phyloP scores from a whole-genome alignment of 2,797 vertebrate genomes.

The Remorina albescens region DNA sequence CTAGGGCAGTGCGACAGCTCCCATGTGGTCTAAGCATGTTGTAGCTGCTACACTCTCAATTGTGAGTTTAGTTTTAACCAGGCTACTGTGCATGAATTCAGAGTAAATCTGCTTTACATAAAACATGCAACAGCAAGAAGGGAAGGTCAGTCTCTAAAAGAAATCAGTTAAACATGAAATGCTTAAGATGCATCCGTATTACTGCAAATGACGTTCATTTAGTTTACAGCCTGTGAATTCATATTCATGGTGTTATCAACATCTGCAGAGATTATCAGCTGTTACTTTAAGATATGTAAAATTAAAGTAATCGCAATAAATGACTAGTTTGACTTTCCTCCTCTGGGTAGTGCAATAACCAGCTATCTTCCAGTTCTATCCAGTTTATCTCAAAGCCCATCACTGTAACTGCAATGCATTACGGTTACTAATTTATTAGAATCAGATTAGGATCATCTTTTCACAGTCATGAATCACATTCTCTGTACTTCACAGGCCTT shows the following conservation, averaged over 20 bases:
- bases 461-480: not conserved
- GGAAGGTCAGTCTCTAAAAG: constrained; percentile 22
- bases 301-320: constrained; percentile 25
- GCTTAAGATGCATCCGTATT: constrained; percentile 19
- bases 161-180: constrained; percentile 39
- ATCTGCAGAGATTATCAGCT: constrained; percentile 27
- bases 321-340: constrained; percentile 18
- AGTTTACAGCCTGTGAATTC: constrained; percentile 11
- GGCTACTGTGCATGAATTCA: constrained; percentile 53
- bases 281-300: constrained; percentile 25
- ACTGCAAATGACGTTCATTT: constrained; percentile 27
- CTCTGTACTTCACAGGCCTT: not conserved
- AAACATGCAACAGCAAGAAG: constrained; percentile 29
- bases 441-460: constrained; percentile 16
- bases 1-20: constrained; percentile 39
- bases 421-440: constrained; percentile 1
- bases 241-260: constrained; percentile 30
- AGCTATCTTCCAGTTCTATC: constrained; percentile 12
- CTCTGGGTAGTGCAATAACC: not conserved
- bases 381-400: not conserved
- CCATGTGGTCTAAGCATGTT: constrained; percentile 54
- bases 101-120: constrained; percentile 64
- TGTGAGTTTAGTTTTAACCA: constrained; percentile 70
- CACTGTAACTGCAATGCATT: not conserved
- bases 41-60: constrained; percentile 74